Conservation (phyloP, 2,888 invertebrate genomes). For the Laspeyria flexula region DNA sequence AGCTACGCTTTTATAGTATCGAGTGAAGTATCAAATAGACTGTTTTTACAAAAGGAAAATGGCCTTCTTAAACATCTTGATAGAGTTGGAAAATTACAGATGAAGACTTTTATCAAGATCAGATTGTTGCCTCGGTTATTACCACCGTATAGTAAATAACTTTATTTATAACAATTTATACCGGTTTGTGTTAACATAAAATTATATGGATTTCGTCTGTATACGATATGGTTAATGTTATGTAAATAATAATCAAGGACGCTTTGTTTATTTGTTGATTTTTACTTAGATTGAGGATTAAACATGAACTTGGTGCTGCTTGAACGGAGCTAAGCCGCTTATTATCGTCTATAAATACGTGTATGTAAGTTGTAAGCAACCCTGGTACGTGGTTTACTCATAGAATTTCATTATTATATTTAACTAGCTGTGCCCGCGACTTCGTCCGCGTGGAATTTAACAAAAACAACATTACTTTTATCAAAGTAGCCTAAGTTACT, state of each 20-base stretch:
- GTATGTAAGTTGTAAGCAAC: neutral
- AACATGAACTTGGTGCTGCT: slow-evolving; percentile 1
- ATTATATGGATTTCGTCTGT: neutral
- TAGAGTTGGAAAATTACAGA: slow-evolving; percentile 30
- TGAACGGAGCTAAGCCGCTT: slow-evolving; percentile 2
- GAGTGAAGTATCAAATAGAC: slow-evolving; percentile 16
- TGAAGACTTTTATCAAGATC: slow-evolving; percentile 31
- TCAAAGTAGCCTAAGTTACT: too few relatives aligned
- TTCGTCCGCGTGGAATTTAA: too few relatives aligned
- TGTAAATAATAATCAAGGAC: slow-evolving; percentile 8
- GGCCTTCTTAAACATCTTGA: slow-evolving; percentile 19
- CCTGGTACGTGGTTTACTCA: too few relatives aligned
- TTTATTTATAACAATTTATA: slow-evolving; percentile 27
- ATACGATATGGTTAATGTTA: neutral
- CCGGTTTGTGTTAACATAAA: slow-evolving; percentile 6
- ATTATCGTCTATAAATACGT: neutral
- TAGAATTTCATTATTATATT: too few relatives aligned
- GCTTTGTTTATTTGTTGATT: neutral
- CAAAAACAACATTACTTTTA: too few relatives aligned
- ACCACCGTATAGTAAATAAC: slow-evolving; percentile 23
- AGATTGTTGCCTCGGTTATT: slow-evolving; percentile 21
- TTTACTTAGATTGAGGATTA: slow-evolving; percentile 1
- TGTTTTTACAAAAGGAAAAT: slow-evolving; percentile 19
- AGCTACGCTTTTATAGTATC: slow-evolving; percentile 9
- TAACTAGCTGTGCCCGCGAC: too few relatives aligned